These are phyloP conservation scores for Halcyon malimbica DNA, from an alignment of 2,113 vertebrate genomes.

Conservation along the genomic window DNA sequence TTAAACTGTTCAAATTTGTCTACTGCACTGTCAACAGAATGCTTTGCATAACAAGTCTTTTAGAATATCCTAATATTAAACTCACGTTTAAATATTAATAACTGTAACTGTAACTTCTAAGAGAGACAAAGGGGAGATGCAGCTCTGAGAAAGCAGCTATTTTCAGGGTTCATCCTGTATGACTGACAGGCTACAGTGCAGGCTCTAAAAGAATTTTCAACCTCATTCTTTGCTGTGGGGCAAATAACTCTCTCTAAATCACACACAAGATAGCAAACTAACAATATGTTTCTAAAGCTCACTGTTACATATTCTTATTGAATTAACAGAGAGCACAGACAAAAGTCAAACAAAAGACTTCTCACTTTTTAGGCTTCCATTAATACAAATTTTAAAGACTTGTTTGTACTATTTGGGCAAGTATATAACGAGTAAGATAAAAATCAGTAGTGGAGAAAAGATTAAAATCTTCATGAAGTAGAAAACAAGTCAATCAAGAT, in stretches of 20 bases:
- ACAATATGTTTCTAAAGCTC: not conserved
- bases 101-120: not conserved
- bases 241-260: not conserved
- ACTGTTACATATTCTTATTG: not conserved
- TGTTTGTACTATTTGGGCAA: not conserved
- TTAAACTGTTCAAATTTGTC: not conserved
- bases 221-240: not conserved
- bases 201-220: not conserved
- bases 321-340: not conserved
- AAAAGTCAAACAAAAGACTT: not conserved
- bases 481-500: not conserved
- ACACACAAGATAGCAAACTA: not conserved
- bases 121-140: not conserved
- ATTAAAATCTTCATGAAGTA: not conserved
- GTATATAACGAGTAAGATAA: not conserved
- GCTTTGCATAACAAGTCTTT: not conserved
- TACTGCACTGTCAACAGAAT: not conserved
- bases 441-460: not conserved
- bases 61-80: not conserved
- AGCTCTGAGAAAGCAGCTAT: not conserved
- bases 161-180: not conserved
- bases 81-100: not conserved
- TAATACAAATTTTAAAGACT: not conserved
- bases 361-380: not conserved
- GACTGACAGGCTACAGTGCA: not conserved